A percentile compares a stretch with the other conserved stretches of the same genome.
Evolutionary conservation across 1,140 invertebrate species (phyloP).

Genomic region (Aplysia californica): DNA sequence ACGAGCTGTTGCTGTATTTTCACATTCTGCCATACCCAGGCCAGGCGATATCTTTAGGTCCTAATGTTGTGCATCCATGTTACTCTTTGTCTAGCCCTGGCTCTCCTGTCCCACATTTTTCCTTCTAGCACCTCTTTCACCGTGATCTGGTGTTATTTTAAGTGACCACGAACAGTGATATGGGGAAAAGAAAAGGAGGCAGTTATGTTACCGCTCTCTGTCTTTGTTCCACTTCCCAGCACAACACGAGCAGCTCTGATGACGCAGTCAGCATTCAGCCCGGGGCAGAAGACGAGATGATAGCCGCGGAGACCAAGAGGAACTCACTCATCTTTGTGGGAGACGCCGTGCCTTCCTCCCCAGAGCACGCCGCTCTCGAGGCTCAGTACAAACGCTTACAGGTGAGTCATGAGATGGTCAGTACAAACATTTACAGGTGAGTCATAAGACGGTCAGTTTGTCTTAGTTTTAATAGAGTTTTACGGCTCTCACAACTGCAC

Average conservation of each 20-base stretch:
- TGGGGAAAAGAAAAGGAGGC: too few species aligned
- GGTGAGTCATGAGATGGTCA: background rate
- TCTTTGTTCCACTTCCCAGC: too few species aligned
- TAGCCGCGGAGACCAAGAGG: constrained; percentile 17
- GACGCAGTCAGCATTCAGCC: background rate
- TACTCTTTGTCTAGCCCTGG: too few species aligned
- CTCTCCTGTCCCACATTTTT: too few species aligned
- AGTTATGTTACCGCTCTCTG: too few species aligned
- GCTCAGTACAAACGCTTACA: constrained; percentile 21
- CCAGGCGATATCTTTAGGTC: too few species aligned
- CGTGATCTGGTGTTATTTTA: too few species aligned
- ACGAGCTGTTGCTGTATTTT: too few species aligned
- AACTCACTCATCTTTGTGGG: constrained; percentile 25
- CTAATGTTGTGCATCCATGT: too few species aligned
- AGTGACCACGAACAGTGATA: too few species aligned
- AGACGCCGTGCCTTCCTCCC: background rate
- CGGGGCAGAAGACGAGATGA: constrained; percentile 17
- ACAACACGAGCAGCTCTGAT: background rate
- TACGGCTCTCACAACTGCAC: background rate
- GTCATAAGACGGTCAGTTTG: background rate
- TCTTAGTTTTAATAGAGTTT: background rate
- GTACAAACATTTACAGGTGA: background rate
- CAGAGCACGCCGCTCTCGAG: constrained; percentile 22
- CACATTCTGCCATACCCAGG: too few species aligned
- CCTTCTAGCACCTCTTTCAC: too few species aligned